Evolutionary conservation across 64 coral and sea anemone genomes (phyloP).

Genomic region (Montipora sp.): DNA sequence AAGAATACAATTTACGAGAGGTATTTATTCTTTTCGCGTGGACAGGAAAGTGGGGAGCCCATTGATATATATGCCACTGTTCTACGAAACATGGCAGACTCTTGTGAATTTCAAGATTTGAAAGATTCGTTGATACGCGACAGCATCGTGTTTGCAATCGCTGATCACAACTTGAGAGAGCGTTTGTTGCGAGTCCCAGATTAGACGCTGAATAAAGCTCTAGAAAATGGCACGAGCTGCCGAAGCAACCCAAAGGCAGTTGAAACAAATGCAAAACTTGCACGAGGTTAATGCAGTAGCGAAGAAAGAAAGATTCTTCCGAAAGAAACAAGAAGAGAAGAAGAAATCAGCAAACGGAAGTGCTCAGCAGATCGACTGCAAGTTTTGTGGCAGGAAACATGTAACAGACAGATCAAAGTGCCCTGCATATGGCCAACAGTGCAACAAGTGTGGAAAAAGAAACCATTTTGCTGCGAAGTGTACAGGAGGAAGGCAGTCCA

Average conservation of each 20-base stretch:
- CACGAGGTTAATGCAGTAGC: too few relatives aligned
- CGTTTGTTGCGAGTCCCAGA: not conserved
- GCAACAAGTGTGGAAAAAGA: not conserved
- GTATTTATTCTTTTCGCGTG: conserved; percentile 10
- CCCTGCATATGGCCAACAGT: too few relatives aligned
- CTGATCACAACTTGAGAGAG: not conserved
- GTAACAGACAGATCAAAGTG: too few relatives aligned
- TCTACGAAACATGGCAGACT: not conserved
- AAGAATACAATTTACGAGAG: conserved; percentile 20
- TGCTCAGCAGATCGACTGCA: too few relatives aligned
- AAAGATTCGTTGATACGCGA: conserved; percentile 45
- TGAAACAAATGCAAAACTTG: too few relatives aligned
- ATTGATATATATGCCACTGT: not conserved
- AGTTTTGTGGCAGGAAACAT: too few relatives aligned
- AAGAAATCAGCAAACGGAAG: not conserved
- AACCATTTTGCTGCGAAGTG: conserved; percentile 26
- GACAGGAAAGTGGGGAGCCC: not conserved
- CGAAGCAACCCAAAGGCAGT: too few relatives aligned
- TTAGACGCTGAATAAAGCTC: not conserved
- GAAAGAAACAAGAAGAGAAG: not conserved
- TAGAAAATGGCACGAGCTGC: not conserved
- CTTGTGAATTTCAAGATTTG: conserved; percentile 52
- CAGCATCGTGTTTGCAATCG: conserved; percentile 12
- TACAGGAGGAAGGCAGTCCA: not conserved
- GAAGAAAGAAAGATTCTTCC: too few relatives aligned